phyloP scores from a whole-genome alignment of 2,797 vertebrate genomes.

The Crocidura indochinensis region DNA sequence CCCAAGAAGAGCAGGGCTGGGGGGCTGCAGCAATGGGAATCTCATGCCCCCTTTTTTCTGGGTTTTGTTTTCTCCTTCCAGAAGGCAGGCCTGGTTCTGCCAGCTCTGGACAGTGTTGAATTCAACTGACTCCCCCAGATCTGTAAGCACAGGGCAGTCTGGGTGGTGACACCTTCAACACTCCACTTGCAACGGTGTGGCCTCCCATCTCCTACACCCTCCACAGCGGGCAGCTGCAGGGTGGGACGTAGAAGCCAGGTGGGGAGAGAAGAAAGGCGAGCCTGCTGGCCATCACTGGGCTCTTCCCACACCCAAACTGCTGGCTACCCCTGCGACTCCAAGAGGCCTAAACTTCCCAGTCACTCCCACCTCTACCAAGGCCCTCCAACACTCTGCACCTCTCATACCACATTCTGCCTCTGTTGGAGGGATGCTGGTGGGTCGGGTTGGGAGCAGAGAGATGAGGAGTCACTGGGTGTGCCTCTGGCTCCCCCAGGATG shows the following conservation, averaged over 20 bases:
- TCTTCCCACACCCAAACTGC: neutral
- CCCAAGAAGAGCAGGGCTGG: too few species aligned
- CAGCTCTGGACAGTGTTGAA: neutral
- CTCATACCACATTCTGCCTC: accelerated
- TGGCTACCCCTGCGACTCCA: neutral
- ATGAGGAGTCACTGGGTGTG: too few species aligned
- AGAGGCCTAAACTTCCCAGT: too few species aligned
- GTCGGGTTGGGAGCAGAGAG: too few species aligned
- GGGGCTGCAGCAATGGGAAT: neutral
- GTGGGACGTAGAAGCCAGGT: too few species aligned
- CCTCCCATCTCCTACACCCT: neutral
- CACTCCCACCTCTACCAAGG: accelerated
- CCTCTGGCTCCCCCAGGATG: too few species aligned
- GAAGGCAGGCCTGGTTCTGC: neutral
- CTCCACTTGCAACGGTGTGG: neutral
- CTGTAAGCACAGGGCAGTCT: too few species aligned
- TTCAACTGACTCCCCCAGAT: too few species aligned
- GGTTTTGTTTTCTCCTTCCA: neutral
- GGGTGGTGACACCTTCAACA: neutral
- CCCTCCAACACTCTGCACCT: neutral
- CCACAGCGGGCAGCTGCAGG: neutral
- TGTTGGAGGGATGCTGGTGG: accelerated
- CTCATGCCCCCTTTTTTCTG: neutral
- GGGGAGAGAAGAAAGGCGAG: too few species aligned
- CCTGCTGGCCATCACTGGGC: too few species aligned